Evolutionary conservation across 2,888 invertebrate species (phyloP).

Genomic region (Chironomus tentans): DNA sequence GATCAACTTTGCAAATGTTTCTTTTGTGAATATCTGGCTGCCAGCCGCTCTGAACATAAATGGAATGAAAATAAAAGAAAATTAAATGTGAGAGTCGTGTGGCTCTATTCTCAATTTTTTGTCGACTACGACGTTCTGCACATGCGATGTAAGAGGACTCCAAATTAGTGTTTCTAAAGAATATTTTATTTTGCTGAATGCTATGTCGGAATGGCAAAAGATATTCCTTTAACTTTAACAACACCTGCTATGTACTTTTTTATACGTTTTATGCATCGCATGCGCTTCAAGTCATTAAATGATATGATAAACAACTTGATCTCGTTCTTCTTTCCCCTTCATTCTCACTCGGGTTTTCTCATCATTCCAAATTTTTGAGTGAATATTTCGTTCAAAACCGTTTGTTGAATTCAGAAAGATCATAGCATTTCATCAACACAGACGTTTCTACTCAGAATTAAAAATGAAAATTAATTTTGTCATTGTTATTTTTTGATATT

Average conservation of each 20-base stretch:
- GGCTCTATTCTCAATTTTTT: slow-evolving; percentile 23
- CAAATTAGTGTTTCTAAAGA: background rate
- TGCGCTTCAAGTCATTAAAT: slow-evolving; percentile 6
- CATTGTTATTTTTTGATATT: too few species aligned
- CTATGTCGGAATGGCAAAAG: background rate
- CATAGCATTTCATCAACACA: background rate
- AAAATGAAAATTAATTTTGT: background rate
- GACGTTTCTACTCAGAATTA: background rate
- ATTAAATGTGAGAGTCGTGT: slow-evolving; percentile 17
- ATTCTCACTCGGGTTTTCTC: slow-evolving; percentile 1
- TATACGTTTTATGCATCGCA: background rate
- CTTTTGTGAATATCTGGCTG: background rate
- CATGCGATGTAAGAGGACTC: slow-evolving; percentile 17
- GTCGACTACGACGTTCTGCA: slow-evolving; percentile 15
- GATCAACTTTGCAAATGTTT: background rate
- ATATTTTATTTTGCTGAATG: background rate
- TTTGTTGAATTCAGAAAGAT: slow-evolving; percentile 12
- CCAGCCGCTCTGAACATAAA: background rate
- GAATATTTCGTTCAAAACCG: background rate
- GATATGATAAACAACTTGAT: background rate
- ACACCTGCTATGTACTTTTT: background rate
- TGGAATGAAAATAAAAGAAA: background rate
- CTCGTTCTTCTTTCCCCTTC: background rate
- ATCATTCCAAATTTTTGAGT: slow-evolving; percentile 9
- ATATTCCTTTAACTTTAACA: background rate